phyloP scores from a whole-genome alignment of 2,888 invertebrate species.

The Sarcophaga rosellei region DNA sequence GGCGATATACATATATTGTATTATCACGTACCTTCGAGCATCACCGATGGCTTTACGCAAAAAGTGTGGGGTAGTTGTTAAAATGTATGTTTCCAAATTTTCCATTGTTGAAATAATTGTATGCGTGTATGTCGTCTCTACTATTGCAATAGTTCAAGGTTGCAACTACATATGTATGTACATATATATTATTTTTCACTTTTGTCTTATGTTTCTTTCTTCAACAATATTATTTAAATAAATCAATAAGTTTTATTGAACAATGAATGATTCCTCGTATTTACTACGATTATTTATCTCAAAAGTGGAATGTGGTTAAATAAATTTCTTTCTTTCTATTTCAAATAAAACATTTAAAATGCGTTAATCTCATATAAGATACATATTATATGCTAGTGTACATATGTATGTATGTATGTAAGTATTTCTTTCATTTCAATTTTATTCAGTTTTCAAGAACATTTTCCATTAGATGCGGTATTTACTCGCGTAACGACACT shows the following conservation, averaged over 20 bases:
- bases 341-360: slow-evolving; percentile 12
- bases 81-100: slow-evolving; percentile 79
- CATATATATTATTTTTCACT: not conserved
- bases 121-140: slow-evolving; percentile 7
- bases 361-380: slow-evolving; percentile 16
- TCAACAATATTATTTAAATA: slow-evolving; percentile 29
- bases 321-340: not conserved
- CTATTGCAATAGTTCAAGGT: slow-evolving; percentile 59
- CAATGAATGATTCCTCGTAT: not conserved
- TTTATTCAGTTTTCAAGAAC: not conserved
- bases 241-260: slow-evolving; percentile 53
- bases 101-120: slow-evolving; percentile 57
- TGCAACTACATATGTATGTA: slow-evolving; percentile 17
- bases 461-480: slow-evolving; percentile 28
- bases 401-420: not conserved
- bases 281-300: not conserved
- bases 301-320: not conserved
- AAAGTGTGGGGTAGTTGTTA: slow-evolving; percentile 79
- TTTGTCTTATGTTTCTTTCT: slow-evolving; percentile 29
- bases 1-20: slow-evolving; percentile 40
- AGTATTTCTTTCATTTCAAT: slow-evolving; percentile 12
- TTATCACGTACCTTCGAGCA: slow-evolving; percentile 72
- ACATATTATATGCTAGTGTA: slow-evolving; percentile 13
- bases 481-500: slow-evolving; percentile 54
- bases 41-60: slow-evolving; percentile 80